phyloP scores from a whole-genome alignment of 2,797 vertebrate genomes.

The Characodon lateralis region DNA sequence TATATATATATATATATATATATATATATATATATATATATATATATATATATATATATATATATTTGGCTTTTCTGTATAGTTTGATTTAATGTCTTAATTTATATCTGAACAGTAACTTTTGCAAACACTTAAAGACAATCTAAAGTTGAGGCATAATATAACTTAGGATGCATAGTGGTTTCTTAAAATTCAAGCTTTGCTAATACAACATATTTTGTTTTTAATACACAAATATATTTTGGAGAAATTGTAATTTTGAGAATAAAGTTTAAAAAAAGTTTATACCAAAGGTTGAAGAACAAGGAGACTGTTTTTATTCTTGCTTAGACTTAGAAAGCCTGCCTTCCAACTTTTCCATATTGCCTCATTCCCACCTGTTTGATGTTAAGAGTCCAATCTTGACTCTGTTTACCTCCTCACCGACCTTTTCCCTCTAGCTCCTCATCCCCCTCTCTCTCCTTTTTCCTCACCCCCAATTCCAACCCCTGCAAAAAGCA shows the following conservation, averaged over 20 bases:
- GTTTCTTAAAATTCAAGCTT: not conserved
- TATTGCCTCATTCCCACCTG: conserved; percentile 15
- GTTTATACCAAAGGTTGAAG: not conserved
- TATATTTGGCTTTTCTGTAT: not conserved
- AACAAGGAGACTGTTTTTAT: conserved; percentile 1
- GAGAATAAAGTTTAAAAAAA: not conserved
- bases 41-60: too few relatives aligned
- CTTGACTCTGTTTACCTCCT: conserved; percentile 59
- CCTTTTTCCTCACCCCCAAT: conserved; percentile 19
- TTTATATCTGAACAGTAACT: not conserved
- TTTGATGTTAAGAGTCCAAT: conserved; percentile 52
- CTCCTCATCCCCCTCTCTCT: not conserved
- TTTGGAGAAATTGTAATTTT: not conserved
- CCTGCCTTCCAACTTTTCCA: not conserved
- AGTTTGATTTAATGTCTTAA: not conserved
- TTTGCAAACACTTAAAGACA: not conserved
- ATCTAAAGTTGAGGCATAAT: too few relatives aligned
- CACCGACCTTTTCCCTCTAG: conserved; percentile 1
- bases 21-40: too few relatives aligned
- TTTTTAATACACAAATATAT: not conserved
- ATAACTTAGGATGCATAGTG: too few relatives aligned
- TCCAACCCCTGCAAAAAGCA: conserved; percentile 57
- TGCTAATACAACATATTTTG: not conserved
- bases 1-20: too few relatives aligned
- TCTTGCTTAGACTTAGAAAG: not conserved